Evolutionary conservation across 2,888 invertebrate genomes (phyloP).

Genomic region (Bruchidius siliquastri): DNA sequence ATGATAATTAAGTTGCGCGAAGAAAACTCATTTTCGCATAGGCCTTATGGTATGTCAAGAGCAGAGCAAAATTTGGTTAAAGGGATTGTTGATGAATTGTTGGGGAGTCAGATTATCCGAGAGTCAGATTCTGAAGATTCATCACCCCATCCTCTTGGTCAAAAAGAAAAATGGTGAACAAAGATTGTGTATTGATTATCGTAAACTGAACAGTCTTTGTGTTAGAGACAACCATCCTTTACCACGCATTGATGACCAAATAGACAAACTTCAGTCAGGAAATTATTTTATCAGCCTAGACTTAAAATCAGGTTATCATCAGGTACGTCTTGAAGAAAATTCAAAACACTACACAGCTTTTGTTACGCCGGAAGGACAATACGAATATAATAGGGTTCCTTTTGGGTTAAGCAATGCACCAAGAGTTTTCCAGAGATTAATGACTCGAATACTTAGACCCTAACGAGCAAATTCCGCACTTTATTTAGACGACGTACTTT

Average conservation of each 20-base stretch:
- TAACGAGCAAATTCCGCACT: too few relatives aligned
- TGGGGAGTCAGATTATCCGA: constrained; percentile 7
- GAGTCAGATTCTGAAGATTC: constrained; percentile 11
- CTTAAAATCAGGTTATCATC: constrained; percentile 20
- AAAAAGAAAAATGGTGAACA: constrained; percentile 20
- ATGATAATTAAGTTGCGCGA: constrained; percentile 3
- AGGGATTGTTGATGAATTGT: constrained; percentile 11
- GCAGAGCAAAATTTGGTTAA: constrained; percentile 5
- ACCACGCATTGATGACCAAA: constrained; percentile 16
- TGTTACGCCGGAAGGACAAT: constrained; percentile 20
- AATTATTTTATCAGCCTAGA: constrained; percentile 23
- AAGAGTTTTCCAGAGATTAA: too few relatives aligned
- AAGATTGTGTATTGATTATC: constrained; percentile 3
- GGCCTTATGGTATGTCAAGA: constrained; percentile 25
- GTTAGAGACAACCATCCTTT: neutral
- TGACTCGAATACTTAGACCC: too few relatives aligned
- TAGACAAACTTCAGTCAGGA: constrained; percentile 16
- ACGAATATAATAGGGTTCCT: constrained; percentile 17
- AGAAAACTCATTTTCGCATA: constrained; percentile 17
- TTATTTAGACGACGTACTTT: too few relatives aligned
- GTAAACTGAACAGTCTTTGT: neutral
- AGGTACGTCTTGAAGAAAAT: constrained; percentile 16
- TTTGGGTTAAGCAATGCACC: too few relatives aligned
- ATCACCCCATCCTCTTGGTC: constrained; percentile 16
- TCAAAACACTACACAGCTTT: constrained; percentile 18